Evolutionary conservation across 2,113 vertebrate species (phyloP).

Genomic region (Nycticebus coucang): DNA sequence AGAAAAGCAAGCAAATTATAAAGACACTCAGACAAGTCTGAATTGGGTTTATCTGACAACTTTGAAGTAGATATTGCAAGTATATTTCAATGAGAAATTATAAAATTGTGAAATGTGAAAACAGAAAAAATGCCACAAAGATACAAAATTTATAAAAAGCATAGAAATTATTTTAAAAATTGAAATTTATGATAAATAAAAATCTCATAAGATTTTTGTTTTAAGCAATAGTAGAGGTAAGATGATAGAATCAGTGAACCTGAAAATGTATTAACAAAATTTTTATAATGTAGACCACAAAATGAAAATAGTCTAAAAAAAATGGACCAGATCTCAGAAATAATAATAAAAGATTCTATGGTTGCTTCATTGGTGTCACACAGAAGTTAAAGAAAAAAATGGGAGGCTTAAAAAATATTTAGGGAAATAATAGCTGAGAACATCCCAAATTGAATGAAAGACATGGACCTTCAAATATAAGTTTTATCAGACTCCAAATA

Average conservation of each 20-base stretch:
- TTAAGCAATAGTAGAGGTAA: not conserved
- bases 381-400: not conserved
- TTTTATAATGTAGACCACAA: not conserved
- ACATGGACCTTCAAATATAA: not conserved
- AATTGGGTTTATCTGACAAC: not conserved
- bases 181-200: not conserved
- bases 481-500: not conserved
- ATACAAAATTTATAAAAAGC: not conserved
- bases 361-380: not conserved
- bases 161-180: not conserved
- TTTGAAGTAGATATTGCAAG: not conserved
- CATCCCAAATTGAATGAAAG: not conserved
- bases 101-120: not conserved
- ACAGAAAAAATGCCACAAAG: not conserved
- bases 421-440: not conserved
- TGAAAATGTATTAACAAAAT: not conserved
- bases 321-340: not conserved
- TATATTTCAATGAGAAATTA: not conserved
- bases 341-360: not conserved
- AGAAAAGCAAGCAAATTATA: not conserved
- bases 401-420: not conserved
- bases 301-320: not conserved
- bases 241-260: not conserved
- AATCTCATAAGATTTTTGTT: not conserved
- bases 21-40: not conserved